Evolutionary conservation across 1,140 invertebrate species (phyloP), one percentile per base, ranked within the genome.

Genomic region (Chlorops oryzae): DNA sequence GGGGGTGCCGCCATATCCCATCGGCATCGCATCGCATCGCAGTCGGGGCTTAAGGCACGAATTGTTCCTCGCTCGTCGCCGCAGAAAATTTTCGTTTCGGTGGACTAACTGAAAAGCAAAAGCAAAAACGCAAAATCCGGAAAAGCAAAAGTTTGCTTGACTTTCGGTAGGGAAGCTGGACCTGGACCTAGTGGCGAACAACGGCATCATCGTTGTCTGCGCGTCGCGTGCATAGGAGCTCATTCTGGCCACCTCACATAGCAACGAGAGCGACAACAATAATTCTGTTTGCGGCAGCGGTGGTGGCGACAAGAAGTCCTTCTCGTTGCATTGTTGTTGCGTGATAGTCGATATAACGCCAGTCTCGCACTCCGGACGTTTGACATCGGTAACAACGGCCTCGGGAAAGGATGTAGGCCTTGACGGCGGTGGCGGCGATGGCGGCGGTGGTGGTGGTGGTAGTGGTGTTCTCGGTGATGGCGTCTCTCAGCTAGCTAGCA

Each of bases 281-380:
- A 46, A 47, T 22, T 51, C 55, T 43, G 58, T 45, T 55, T 55
- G 50, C 55, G 53, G 55, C 52, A 51, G 51, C 56, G 53, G 56
- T 46, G 38, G 48, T 44, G 57, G 61, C 62, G 65, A 68, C 49
- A 71, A 70, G 47, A 72, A 72, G 48, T 57, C 69, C 63, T 68
- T 72, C 62, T 70, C 66, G 62, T 61, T 72, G 57, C 69, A 72
- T 59, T 72, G 70, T 62, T 72, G 70, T 72, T 72, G 70, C 65
- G 69, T 72, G 63, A 69, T 72, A 60, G 70, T 72, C 58, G 66
- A 72, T 63, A 72, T 72, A 58, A 71, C 70, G 54, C 69, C 70
- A 55, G 70, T 70, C 55, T 61, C 69, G 47, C 66, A 70, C 54
- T 59, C 59, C 50, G 56, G 61, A 56, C 66, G 67, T 52, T 56